Conservation (phyloP, 2,797 vertebrate genomes). For the Loris lydekkerianus region DNA sequence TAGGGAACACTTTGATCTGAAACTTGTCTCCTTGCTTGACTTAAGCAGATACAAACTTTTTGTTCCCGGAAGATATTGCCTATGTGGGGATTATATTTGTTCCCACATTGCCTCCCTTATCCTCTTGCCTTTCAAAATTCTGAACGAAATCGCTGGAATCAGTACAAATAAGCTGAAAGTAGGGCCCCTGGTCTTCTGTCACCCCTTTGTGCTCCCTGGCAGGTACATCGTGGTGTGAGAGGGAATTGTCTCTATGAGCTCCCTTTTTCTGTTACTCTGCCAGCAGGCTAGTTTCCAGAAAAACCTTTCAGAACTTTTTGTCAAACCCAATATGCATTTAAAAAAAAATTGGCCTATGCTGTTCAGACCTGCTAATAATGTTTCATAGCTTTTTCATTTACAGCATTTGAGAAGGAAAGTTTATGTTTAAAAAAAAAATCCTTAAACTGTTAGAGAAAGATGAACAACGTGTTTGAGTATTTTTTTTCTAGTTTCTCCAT, state of each 20-base stretch:
- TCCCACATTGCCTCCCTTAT: not conserved
- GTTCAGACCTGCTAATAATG: slow-evolving; percentile 47
- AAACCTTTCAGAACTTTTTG: slow-evolving; percentile 12
- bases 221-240: not conserved
- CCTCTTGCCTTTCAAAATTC: not conserved
- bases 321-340: not conserved
- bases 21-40: slow-evolving; percentile 2
- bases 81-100: not conserved
- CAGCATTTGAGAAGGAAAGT: slow-evolving; percentile 8
- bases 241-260: not conserved
- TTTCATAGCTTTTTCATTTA: slow-evolving; percentile 36
- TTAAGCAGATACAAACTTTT: not conserved
- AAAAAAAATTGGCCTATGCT: slow-evolving; percentile 38
- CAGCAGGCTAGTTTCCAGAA: slow-evolving; percentile 57
- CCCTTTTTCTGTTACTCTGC: not conserved
- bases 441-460: slow-evolving; percentile 48
- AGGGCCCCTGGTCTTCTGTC: not conserved
- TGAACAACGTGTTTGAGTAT: not conserved
- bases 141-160: not conserved
- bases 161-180: not conserved
- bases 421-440: not conserved
- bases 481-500: slow-evolving; percentile 9
- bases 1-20: not conserved
- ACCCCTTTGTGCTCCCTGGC: not conserved
- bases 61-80: not conserved